phyloP scores from a whole-genome alignment of 2,113 vertebrate species.

The Scytalopus superciliaris region DNA sequence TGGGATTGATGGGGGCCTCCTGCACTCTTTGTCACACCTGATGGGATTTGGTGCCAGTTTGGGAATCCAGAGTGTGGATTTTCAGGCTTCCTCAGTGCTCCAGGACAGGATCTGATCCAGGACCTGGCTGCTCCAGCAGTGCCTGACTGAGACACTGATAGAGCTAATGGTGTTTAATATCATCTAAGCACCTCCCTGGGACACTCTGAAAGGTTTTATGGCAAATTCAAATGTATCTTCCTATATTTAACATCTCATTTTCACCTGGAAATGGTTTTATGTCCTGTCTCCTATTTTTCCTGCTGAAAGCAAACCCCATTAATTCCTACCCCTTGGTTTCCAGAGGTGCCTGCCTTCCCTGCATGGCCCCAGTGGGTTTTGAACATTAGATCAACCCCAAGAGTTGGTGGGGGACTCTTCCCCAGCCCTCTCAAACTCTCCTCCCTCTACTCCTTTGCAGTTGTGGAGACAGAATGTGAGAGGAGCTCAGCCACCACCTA shows the following conservation, averaged over 20 bases:
- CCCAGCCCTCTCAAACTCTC: background rate
- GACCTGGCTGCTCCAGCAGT: background rate
- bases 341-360: background rate
- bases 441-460: slow-evolving; percentile 62
- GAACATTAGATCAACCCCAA: accelerated
- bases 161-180: background rate
- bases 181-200: background rate
- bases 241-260: background rate
- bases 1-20: accelerated
- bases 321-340: background rate
- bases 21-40: background rate
- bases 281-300: background rate
- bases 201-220: background rate
- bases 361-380: background rate
- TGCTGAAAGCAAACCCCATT: background rate
- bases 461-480: slow-evolving; percentile 91
- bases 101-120: background rate
- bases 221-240: background rate
- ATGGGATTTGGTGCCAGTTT: background rate
- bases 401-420: background rate
- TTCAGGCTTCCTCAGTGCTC: background rate
- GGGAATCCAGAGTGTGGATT: background rate
- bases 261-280: background rate
- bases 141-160: accelerated
- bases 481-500: slow-evolving; percentile 98